These are phyloP conservation scores for Phytoseiulus persimilis DNA, from an alignment of 2,888 invertebrate species.

Conservation along the genomic window DNA sequence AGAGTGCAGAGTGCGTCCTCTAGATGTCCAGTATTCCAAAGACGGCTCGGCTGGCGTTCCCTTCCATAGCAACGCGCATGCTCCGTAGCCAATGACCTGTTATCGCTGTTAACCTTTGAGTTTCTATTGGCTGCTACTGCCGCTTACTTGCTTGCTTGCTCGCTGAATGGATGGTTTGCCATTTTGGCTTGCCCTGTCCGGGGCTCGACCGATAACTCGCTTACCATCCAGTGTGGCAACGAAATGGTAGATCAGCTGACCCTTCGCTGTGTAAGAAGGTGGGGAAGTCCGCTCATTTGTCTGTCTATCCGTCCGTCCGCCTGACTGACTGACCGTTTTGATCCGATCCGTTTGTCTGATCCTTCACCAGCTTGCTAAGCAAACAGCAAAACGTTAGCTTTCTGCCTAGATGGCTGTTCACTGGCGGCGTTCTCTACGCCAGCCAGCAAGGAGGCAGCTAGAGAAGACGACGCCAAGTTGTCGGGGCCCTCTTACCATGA, in stretches of 20 bases:
- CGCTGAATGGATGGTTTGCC: not conserved
- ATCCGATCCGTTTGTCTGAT: not conserved
- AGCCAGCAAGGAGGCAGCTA: not conserved
- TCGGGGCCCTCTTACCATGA: not conserved
- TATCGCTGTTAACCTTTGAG: slow-evolving; percentile 5
- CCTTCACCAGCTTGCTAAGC: not conserved
- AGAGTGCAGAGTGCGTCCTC: not conserved
- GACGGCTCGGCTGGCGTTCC: not conserved
- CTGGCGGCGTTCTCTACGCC: not conserved
- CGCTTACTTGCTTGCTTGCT: slow-evolving; percentile 16
- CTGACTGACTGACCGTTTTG: not conserved
- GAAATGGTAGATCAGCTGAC: not conserved
- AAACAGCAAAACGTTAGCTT: not conserved
- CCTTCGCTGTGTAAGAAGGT: not conserved
- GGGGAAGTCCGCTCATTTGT: not conserved
- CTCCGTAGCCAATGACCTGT: not conserved
- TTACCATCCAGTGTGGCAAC: not conserved
- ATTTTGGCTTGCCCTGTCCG: not conserved
- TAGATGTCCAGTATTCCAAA: slow-evolving; percentile 5
- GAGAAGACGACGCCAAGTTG: slow-evolving; percentile 5
- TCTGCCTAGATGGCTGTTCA: not conserved
- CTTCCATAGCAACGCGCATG: slow-evolving; percentile 5
- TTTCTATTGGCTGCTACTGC: not conserved
- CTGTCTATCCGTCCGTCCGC: not conserved
- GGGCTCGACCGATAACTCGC: not conserved